phyloP scores from a whole-genome alignment of 2,797 vertebrate genomes.

The Gorsachius magnificus region DNA sequence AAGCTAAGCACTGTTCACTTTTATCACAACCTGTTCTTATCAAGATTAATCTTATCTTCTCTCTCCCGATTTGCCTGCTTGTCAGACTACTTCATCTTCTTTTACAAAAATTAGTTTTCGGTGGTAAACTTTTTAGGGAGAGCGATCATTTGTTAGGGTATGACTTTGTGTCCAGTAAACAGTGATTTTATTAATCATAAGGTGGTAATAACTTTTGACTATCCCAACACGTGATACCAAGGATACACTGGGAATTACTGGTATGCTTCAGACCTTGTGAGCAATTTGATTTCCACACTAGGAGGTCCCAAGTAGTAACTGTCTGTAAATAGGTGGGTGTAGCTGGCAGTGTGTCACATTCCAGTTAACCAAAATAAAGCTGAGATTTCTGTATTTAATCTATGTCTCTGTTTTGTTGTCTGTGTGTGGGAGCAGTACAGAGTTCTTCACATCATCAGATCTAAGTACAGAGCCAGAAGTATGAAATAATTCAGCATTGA shows the following conservation, averaged over 20 bases:
- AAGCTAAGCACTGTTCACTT: slow-evolving; percentile 36
- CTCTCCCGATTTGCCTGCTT: neutral
- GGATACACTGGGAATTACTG: neutral
- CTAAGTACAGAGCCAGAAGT: neutral
- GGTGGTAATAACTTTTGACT: neutral
- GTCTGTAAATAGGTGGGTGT: neutral
- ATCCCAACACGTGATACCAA: neutral
- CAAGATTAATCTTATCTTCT: slow-evolving; percentile 1
- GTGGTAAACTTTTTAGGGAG: neutral
- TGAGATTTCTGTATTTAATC: neutral
- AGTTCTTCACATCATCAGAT: neutral
- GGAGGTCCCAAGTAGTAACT: neutral
- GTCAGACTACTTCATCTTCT: slow-evolving; percentile 28
- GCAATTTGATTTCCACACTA: neutral
- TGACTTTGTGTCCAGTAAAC: neutral
- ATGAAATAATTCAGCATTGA: neutral
- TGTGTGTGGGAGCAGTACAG: neutral
- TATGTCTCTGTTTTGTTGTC: neutral
- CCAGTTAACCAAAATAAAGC: neutral
- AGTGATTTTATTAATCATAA: neutral
- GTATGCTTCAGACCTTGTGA: neutral
- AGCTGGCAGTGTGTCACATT: neutral
- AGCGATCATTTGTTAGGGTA: neutral
- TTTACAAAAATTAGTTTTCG: neutral
- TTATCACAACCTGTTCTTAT: slow-evolving; percentile 44